These are phyloP conservation scores for Caenorhabditis remanei DNA, from an alignment of 1,140 invertebrate species.

Conservation along the genomic window DNA sequence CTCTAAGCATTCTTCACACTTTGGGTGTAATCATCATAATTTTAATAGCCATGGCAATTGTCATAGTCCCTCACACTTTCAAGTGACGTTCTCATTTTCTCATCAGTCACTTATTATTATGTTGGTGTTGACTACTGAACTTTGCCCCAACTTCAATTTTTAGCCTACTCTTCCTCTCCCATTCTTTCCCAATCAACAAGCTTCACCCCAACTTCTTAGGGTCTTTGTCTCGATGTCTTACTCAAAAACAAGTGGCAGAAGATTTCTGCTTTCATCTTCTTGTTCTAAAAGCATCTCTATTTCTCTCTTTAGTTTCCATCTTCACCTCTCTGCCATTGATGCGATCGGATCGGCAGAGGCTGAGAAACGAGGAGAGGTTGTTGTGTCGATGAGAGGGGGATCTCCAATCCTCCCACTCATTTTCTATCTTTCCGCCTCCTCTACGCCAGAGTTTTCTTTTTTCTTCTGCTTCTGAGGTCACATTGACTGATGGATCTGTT, in stretches of 20 bases:
- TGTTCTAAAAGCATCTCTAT: constrained; percentile 9
- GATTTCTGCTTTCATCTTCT: background rate
- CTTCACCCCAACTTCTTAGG: background rate
- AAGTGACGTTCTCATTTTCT: constrained; percentile 1
- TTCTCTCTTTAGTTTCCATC: background rate
- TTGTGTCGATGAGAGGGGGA: constrained; percentile 24
- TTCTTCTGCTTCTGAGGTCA: constrained; percentile 37
- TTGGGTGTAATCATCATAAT: constrained; percentile 49
- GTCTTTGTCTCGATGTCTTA: background rate
- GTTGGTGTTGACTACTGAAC: constrained; percentile 30
- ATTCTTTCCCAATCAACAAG: constrained; percentile 12
- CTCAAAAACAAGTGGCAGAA: constrained; percentile 25
- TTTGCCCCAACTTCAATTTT: constrained; percentile 46
- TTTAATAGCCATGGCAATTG: constrained; percentile 50
- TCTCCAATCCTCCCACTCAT: constrained; percentile 52
- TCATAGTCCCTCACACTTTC: background rate
- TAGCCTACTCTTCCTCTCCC: background rate
- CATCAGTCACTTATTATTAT: background rate
- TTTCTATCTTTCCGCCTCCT: constrained; percentile 52
- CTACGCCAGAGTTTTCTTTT: background rate
- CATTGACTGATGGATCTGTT: constrained; percentile 49
- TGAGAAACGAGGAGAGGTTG: background rate
- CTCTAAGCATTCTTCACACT: background rate
- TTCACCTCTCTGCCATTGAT: constrained; percentile 17
- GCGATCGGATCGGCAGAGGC: background rate